phyloP scores from a whole-genome alignment of 37 sponge, comb jelly and placozoan genomes.

The Crambe crambe region DNA sequence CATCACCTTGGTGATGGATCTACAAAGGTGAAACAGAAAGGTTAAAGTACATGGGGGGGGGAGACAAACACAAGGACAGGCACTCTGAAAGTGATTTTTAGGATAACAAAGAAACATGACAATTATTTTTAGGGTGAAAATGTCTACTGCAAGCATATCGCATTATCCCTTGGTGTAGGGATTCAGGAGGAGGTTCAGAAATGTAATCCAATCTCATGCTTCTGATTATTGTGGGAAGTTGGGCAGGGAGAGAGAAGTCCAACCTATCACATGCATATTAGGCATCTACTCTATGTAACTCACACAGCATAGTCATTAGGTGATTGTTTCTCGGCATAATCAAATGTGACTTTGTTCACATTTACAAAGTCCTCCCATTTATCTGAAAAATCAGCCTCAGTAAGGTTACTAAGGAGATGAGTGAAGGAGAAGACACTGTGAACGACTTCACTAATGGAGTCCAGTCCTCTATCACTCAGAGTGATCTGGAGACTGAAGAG shows the following conservation, averaged over 20 bases:
- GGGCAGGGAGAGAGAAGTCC: no score
- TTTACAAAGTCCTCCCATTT: conserved; percentile 31
- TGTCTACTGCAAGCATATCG: no score
- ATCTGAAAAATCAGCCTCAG: not conserved
- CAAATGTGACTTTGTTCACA: conserved; percentile 20
- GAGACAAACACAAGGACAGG: no score
- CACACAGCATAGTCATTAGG: conserved; percentile 41
- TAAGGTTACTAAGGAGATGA: conserved; percentile 1
- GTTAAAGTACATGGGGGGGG: not conserved
- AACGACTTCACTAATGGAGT: conserved; percentile 37
- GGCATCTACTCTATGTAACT: no score
- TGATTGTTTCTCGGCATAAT: conserved; percentile 18
- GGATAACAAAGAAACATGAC: no score
- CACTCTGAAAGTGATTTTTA: no score
- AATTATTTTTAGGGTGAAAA: no score
- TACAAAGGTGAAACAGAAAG: conserved; percentile 2
- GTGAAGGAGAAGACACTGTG: conserved; percentile 35
- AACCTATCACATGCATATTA: no score
- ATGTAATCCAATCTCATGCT: no score
- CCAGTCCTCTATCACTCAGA: conserved; percentile 43
- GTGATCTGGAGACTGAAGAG: conserved; percentile 29
- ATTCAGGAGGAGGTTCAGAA: no score
- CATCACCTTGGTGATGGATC: conserved; percentile 49
- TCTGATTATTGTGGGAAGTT: no score
- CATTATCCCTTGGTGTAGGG: no score